phyloP scores from a whole-genome alignment of 1,140 invertebrate species.

The Branchinecta lindahli region DNA sequence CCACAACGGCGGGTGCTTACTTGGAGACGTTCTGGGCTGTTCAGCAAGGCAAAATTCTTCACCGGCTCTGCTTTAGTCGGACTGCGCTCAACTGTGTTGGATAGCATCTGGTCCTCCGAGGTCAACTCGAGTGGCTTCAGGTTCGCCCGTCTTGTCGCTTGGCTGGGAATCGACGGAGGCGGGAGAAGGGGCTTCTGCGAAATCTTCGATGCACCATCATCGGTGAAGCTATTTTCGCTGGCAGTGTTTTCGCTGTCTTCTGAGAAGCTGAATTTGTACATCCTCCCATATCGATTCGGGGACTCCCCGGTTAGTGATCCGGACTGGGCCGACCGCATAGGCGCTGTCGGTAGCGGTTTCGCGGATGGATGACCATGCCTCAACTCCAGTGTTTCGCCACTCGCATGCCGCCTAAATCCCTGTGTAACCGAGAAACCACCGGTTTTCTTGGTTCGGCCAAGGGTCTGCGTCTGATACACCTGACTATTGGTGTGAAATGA shows the following conservation, averaged over 20 bases:
- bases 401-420: not conserved
- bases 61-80: not conserved
- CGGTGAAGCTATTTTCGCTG: conserved; percentile 5
- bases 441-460: not conserved
- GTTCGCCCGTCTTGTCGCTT: not conserved
- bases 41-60: not conserved
- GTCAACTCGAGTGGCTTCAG: not conserved
- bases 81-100: not conserved
- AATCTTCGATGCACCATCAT: conserved; percentile 12
- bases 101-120: not conserved
- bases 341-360: conserved; percentile 12
- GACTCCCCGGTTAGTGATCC: conserved; percentile 20
- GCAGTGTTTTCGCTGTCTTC: not conserved
- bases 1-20: conserved; percentile 19
- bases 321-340: conserved; percentile 20
- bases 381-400: not conserved
- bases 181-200: too few relatives aligned
- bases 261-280: not conserved
- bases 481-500: not conserved
- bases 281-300: not conserved
- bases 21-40: conserved; percentile 15
- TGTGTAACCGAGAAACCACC: not conserved
- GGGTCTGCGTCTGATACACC: not conserved
- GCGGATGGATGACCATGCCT: conserved; percentile 17
- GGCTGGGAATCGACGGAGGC: not conserved